Base-by-base conservation (phyloP, 2,888 invertebrate genomes). In the Dastarcus helophoroides region DNA sequence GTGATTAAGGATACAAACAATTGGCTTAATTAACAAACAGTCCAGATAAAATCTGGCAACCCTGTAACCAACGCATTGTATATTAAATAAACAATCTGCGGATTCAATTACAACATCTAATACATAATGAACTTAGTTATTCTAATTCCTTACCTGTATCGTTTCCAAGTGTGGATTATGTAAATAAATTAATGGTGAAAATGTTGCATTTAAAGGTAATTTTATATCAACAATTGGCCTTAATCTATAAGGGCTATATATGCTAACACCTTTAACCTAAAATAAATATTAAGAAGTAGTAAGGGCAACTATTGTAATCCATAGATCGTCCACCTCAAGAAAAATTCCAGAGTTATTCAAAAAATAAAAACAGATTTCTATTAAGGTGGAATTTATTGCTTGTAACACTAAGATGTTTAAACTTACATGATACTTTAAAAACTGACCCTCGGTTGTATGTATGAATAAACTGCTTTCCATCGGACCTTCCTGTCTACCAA, bases 371-470 rank as follows among this genome's bases (percentile, higher is more conserved):
- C 19, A 19, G n/a, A n/a, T n/a, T n/a, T n/a, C n/a, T n/a, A n/a
- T n/a, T n/a, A n/a, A n/a, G n/a, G n/a, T 7, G 6, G n/a, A 19
- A 19, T 8, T 7, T 7, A 19, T 7, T 8, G n/a, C 7, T 19
- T 19, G n/a, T 19, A 19, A 19, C 6, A 24, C 10, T 8, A 24
- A 24, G 10, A 24, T 24, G 9, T n/a, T n/a, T 8, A 13, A 21
- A 51, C 57, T 60, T 62, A 86, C 88, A 53, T 79, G 74, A 62
- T 90, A 88, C 61, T 82, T 82, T n/a, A n/a, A n/a, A 58, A 88
- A 78, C 46, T 84, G 80, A 41, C 95, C 95, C 60, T 83, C 80
- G 37, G 93, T 90, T 19, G 95, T 94, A 64, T 94, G 93, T 54
- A 97, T 84, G 64, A 82, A 84, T 53, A 97, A 73, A 57, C 78